Evolutionary conservation across 2,888 invertebrate species (phyloP).

Genomic region (Auanema sp.): DNA sequence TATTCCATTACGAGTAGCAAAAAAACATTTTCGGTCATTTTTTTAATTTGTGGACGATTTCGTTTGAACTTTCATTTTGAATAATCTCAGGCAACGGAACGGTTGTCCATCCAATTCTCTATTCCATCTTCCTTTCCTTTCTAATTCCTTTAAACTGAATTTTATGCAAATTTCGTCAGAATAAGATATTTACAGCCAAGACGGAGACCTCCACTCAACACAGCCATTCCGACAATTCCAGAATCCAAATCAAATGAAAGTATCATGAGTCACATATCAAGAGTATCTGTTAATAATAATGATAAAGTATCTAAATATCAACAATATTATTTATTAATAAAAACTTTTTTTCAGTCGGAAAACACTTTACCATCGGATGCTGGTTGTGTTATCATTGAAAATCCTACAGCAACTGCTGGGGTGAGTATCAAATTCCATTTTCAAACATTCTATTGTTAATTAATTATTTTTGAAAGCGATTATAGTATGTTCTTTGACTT

Average conservation of each 20-base stretch:
- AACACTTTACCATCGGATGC: constrained; percentile 9
- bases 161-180: too few species aligned
- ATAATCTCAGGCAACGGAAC: background rate
- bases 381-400: constrained; percentile 46
- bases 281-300: constrained; percentile 18
- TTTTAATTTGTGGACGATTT: too few species aligned
- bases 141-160: too few species aligned
- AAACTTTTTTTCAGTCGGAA: constrained; percentile 6
- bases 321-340: background rate
- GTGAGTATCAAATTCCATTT: background rate
- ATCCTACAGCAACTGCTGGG: constrained; percentile 30
- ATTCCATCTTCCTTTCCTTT: too few species aligned
- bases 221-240: constrained; percentile 63
- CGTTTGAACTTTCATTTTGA: background rate
- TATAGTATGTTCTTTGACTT: background rate
- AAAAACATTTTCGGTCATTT: too few species aligned
- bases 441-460: too few species aligned
- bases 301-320: background rate
- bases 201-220: constrained; percentile 60
- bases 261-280: constrained; percentile 55
- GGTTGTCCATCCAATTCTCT: too few species aligned
- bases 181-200: constrained; percentile 16
- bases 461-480: too few species aligned
- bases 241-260: constrained; percentile 61
- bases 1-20: too few species aligned